phyloP scores from a whole-genome alignment of 2,797 vertebrate species.

The Salarias fasciatus region DNA sequence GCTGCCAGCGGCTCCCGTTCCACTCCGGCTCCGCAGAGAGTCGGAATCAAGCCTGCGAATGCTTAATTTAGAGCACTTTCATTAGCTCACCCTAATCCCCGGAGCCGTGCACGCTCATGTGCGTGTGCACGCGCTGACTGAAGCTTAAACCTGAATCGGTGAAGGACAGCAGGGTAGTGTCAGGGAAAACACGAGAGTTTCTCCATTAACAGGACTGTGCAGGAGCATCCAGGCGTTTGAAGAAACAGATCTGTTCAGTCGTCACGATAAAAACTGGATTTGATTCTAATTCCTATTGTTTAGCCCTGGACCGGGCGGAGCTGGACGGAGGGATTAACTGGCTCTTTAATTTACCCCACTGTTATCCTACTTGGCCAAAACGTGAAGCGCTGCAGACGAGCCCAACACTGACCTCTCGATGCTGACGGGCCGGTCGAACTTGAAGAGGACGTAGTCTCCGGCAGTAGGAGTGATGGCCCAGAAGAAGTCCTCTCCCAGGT shows the following conservation, averaged over 20 bases:
- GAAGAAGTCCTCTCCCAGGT: slow-evolving; percentile 98
- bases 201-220: neutral
- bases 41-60: slow-evolving; percentile 49
- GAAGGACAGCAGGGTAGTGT: slow-evolving; percentile 10
- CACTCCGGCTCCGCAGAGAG: slow-evolving; percentile 46
- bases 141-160: slow-evolving; percentile 26
- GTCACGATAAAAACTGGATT: too few species aligned
- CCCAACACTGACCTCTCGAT: slow-evolving; percentile 93
- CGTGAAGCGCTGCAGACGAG: too few species aligned
- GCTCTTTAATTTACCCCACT: too few species aligned
- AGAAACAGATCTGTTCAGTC: too few species aligned
- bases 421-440: slow-evolving; percentile 95
- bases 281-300: too few species aligned
- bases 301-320: too few species aligned
- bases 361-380: too few species aligned
- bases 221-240: neutral
- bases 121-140: neutral
- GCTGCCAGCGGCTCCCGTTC: slow-evolving; percentile 13
- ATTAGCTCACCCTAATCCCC: slow-evolving; percentile 73
- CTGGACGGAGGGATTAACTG: too few species aligned
- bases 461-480: slow-evolving; percentile 95
- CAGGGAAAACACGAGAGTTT: neutral
- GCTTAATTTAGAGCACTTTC: slow-evolving; percentile 79
- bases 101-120: slow-evolving; percentile 23
- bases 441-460: slow-evolving; percentile 95